Evolutionary conservation across 2,888 invertebrate genomes (phyloP), one percentile per base, ranked within the genome.

Genomic region (Leuctra nigra): DNA sequence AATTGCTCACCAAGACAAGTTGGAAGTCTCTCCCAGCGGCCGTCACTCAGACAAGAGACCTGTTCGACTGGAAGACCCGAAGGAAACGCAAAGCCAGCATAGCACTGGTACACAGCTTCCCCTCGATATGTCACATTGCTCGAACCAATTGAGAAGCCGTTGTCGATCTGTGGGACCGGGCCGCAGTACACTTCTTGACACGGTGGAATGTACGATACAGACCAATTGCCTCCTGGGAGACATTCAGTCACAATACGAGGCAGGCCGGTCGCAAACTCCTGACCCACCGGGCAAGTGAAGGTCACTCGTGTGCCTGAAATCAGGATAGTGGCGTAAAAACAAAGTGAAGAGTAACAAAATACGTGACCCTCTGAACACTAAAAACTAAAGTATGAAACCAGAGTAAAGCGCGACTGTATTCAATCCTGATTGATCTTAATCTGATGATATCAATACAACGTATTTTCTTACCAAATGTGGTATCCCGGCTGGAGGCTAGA

Each of bases 151-250:
- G 95, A 95, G 73, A 95, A 96, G 48, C 96, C 96, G 70, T 96
- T 97, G 68, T 94, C 92, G 62, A 97, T 97, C 79, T 97, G 97
- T 55, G 96, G 96, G 48, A 97, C 96, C 22, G 96, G 95, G 55
- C 95, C 95, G 72, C 97, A 97, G 71, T 96, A 97, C 20, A 92
- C 92, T 80, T 84, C 85, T 82, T 94, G 94, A 70, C 94, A 94
- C 70, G 86, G 87, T 11, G 94, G 93, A 68, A 94, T 91, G 72
- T 93, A 93, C 56, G 86, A 87, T 23, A 87, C 81, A 36, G 92
- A 92, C 94, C 94, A 95, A 70, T 90, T 88, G 63, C 94, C 94
- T 64, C 94, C 89, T 62, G 87, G 88, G 68, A 86, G 72, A 75
- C 94, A 95, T 71, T 88, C 86, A 1, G 92, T 92, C 13, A 86